phyloP scores from a whole-genome alignment of 2,797 vertebrate genomes.

The Pseudopleuronectes americanus region DNA sequence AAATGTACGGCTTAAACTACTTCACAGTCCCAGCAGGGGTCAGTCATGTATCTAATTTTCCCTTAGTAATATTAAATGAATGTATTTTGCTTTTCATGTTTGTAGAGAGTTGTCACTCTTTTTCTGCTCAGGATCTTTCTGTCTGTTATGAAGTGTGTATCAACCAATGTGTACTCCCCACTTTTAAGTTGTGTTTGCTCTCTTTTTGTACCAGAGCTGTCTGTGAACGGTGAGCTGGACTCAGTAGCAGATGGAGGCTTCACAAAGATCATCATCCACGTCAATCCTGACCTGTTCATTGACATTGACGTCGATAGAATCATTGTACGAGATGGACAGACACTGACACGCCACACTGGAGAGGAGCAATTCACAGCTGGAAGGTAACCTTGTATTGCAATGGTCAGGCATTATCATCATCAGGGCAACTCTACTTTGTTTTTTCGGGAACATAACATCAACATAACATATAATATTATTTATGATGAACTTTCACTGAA shows the following conservation, averaged over 20 bases:
- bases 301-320: conserved; percentile 39
- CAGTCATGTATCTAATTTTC: conserved; percentile 32
- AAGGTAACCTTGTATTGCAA: conserved; percentile 60
- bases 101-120: neutral
- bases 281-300: conserved; percentile 38
- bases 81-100: neutral
- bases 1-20: conserved; percentile 58
- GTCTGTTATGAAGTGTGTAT: neutral
- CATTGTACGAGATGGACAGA: conserved; percentile 40
- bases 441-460: neutral
- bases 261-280: conserved; percentile 59
- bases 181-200: conserved; percentile 5
- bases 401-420: neutral
- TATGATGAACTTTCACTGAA: too few relatives aligned
- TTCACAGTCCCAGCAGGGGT: conserved; percentile 71
- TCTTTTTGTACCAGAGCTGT: conserved; percentile 60
- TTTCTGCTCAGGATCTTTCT: neutral
- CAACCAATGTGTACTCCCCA: neutral
- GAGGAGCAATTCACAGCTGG: conserved; percentile 10
- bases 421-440: neutral
- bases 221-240: conserved; percentile 74
- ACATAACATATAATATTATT: too few relatives aligned
- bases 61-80: neutral
- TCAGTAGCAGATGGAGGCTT: conserved; percentile 55
- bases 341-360: fast-evolving